phyloP scores from a whole-genome alignment of 2,113 vertebrate genomes.

The Peucedramus taeniatus region DNA sequence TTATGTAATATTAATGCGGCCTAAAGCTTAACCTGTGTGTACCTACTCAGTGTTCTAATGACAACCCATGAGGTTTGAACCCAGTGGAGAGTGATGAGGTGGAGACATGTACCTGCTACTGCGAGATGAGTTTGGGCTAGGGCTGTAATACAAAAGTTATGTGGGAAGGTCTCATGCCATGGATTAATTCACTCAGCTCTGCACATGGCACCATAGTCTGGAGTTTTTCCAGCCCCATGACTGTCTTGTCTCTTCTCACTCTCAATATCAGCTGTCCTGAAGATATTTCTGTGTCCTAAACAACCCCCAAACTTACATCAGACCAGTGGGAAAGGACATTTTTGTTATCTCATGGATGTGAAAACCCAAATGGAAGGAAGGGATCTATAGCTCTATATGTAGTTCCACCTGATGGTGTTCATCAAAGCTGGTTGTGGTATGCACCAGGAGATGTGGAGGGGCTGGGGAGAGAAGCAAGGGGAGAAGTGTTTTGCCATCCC shows the following conservation, averaged over 20 bases:
- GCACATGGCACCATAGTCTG: fast-evolving
- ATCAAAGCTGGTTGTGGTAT: neutral
- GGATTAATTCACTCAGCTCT: neutral
- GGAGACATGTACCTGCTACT: neutral
- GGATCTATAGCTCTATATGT: neutral
- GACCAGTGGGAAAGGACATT: neutral
- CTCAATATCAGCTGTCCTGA: neutral
- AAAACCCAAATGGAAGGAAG: neutral
- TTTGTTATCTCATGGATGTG: fast-evolving
- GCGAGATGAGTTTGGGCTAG: neutral
- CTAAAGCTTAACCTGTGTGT: neutral
- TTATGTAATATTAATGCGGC: neutral
- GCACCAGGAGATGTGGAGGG: fast-evolving
- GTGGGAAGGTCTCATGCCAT: neutral
- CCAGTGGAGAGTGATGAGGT: neutral
- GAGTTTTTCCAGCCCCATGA: neutral
- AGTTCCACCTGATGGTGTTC: neutral
- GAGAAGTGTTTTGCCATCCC: neutral
- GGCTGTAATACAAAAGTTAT: neutral
- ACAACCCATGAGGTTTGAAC: neutral
- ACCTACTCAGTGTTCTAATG: neutral
- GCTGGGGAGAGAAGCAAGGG: neutral
- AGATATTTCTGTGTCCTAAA: neutral
- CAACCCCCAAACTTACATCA: neutral
- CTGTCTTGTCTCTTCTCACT: neutral